A percentile compares a stretch with the other conserved stretches of the same genome.
Evolutionary conservation across 2,888 invertebrate genomes (phyloP).

Genomic region (Alentia gelatinosa): DNA sequence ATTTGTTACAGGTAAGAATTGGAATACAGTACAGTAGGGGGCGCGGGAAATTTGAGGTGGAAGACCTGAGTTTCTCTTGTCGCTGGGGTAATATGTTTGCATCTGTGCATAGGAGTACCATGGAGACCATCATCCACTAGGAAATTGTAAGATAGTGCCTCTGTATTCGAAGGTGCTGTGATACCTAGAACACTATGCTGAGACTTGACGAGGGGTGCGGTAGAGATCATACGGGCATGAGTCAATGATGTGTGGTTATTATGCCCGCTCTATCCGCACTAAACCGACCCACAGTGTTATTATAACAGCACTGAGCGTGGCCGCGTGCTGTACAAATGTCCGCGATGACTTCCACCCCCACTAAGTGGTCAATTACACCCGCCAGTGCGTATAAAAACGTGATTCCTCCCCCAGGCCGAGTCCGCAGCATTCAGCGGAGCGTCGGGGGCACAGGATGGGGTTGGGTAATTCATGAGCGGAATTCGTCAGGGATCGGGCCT

Average conservation of each 20-base stretch:
- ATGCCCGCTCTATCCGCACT: background rate
- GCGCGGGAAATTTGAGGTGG: too few species aligned
- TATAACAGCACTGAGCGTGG: background rate
- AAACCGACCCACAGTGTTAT: background rate
- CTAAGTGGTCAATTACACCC: constrained; percentile 9
- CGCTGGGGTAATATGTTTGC: too few species aligned
- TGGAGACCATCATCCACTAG: too few species aligned
- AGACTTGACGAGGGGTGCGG: too few species aligned
- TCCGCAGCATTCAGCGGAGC: background rate
- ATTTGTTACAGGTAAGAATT: too few species aligned
- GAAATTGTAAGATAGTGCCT: too few species aligned
- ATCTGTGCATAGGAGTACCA: too few species aligned
- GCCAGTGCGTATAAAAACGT: background rate
- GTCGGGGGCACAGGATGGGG: background rate
- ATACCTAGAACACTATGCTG: too few species aligned
- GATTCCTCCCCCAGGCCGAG: background rate
- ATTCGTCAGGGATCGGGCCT: background rate
- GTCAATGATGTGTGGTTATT: background rate
- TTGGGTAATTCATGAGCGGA: background rate
- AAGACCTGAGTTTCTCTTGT: too few species aligned
- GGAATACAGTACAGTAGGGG: too few species aligned
- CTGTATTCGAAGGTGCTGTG: too few species aligned
- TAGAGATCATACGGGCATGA: too few species aligned
- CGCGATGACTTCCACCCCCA: background rate
- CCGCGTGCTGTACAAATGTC: background rate